Evolutionary conservation across 1,140 invertebrate species (phyloP).

Genomic region (Drosophila suzukii): DNA sequence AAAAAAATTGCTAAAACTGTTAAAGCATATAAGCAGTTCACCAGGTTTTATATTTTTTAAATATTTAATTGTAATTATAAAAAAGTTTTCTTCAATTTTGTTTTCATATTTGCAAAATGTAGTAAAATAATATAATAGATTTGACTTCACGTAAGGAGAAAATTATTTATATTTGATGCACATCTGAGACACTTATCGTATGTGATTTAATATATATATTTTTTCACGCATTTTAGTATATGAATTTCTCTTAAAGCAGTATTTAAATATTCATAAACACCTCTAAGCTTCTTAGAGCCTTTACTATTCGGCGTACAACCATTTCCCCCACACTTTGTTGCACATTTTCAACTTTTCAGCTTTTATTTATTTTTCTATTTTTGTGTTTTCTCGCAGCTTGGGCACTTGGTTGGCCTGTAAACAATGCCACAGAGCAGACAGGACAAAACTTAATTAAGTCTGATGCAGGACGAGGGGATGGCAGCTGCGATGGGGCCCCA

Average conservation of each 20-base stretch:
- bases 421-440: conserved; percentile 40
- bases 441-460: conserved; percentile 72
- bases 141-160: too few species aligned
- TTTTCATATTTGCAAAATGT: too few species aligned
- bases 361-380: conserved; percentile 42
- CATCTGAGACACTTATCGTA: too few species aligned
- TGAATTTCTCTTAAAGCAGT: not conserved
- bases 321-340: not conserved
- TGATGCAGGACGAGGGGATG: conserved; percentile 2
- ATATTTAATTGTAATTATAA: too few species aligned
- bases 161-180: too few species aligned
- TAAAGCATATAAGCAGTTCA: too few species aligned
- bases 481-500: conserved; percentile 5
- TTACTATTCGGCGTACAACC: not conserved
- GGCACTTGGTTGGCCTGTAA: conserved; percentile 42
- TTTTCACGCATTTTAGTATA: not conserved
- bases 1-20: too few species aligned
- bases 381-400: conserved; percentile 32
- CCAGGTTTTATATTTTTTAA: too few species aligned
- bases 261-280: not conserved
- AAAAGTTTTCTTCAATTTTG: too few species aligned
- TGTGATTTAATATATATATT: too few species aligned
- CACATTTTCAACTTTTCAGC: conserved; percentile 18
- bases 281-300: not conserved
- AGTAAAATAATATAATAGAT: too few species aligned